Base-by-base conservation (phyloP, 2,113 vertebrate species). In the Paradoxurus hermaphroditus region DNA sequence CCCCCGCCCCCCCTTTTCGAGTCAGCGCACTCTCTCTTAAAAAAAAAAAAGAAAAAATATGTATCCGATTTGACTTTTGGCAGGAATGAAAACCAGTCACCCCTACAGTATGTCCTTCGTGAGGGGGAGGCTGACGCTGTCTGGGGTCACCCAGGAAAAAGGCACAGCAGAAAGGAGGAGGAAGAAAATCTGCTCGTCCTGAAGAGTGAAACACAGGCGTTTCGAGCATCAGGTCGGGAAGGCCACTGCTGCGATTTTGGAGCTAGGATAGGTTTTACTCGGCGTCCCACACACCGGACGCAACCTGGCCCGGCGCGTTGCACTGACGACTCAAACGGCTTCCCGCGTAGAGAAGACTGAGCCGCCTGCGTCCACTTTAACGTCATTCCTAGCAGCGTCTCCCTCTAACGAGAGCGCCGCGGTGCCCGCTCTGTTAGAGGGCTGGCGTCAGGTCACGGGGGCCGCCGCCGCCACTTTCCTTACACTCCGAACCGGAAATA, bases 91-190 rank as follows among this genome's bases (percentile, higher is more conserved):
- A 44, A 19, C 31, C 62, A 19, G 65, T 9, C 59, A 29, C 34
- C 36, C 7, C 36, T 7, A 12, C 49, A 18, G 18, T 2, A 15
- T 4, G 15, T 8, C 1, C 21, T 21, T 25, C 53, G 4, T 4
- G 7, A 39, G 21, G n/a, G 56, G 34, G 12, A 39, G 21, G 14
- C 79, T 59, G 63, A 67, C 65, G 29, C 62, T 7, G 15, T 34
- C 59, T 7, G 14, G 41, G 8, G 39, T 68, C 62, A 23, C 7
- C 39, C 31, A 25, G 41, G 31, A 34, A 44, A 44, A 29, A 85
- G 34, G 7, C 2, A n/a, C 31, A 36, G 51, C 0, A n/a, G 13
- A 51, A 49, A 49, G 16, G 25, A 49, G 21, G 23, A 23, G 49
- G 8, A 13, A 23, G 25, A 16, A 8, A 46, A n/a, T 4, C 4